phyloP scores from a whole-genome alignment of 2,797 vertebrate species.

The Ataeniobius toweri region DNA sequence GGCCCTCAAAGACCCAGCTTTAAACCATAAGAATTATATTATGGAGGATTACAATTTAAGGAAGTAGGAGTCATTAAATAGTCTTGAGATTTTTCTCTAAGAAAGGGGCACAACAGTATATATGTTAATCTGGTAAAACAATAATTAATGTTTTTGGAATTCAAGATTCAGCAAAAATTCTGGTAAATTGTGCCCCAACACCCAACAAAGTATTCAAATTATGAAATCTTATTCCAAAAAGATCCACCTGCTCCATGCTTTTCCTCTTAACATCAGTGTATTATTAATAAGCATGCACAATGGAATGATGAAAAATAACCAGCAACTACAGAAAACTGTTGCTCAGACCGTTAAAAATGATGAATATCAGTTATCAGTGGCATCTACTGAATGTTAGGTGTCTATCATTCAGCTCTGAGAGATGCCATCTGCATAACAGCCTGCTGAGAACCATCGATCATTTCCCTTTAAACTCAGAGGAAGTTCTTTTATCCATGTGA shows the following conservation, averaged over 20 bases:
- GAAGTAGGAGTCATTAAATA: neutral
- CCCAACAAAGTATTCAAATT: neutral
- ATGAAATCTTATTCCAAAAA: neutral
- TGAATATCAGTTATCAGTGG: constrained; percentile 29
- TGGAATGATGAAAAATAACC: neutral
- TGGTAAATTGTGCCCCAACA: neutral
- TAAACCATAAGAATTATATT: neutral
- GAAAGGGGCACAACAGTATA: neutral
- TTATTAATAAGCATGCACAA: neutral
- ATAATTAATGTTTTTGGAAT: neutral
- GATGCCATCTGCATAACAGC: constrained; percentile 21
- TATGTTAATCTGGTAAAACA: neutral
- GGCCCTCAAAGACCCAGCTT: neutral
- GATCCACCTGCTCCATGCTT: neutral
- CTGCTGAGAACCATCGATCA: constrained; percentile 51
- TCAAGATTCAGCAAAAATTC: neutral
- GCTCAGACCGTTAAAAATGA: constrained; percentile 15
- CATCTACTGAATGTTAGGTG: constrained; percentile 43
- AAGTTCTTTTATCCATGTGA: constrained; percentile 50
- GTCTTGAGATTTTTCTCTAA: too few species aligned
- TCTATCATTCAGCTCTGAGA: constrained; percentile 28
- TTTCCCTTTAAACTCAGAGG: constrained; percentile 64
- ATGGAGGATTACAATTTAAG: neutral
- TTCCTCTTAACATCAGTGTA: neutral
- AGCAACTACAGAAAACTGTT: constrained; percentile 4